Percentiles rank a stretch among this genome's conserved stretches.
Conservation (phyloP, 2,113 vertebrate species). For the Lonchura striata region DNA sequence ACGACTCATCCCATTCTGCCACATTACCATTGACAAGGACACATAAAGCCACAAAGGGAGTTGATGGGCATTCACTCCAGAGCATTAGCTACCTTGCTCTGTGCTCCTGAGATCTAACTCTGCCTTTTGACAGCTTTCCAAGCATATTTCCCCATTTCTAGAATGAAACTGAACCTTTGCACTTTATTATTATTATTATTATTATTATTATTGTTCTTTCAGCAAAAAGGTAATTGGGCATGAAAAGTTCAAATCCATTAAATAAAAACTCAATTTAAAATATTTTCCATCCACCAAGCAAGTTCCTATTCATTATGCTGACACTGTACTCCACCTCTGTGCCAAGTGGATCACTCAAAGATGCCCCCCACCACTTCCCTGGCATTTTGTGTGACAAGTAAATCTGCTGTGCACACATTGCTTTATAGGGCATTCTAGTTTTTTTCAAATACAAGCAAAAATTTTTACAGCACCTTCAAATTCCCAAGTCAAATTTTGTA, state of each 20-base stretch:
- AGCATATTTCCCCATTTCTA: conserved; percentile 51
- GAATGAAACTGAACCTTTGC: conserved; percentile 58
- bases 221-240: conserved; percentile 65
- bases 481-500: background rate
- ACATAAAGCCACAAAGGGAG: conserved; percentile 28
- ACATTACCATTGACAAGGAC: conserved; percentile 42
- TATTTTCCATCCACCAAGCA: conserved; percentile 57
- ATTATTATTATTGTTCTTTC: conserved; percentile 65
- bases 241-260: conserved; percentile 72
- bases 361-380: conserved; percentile 64
- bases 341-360: conserved; percentile 62
- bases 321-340: conserved; percentile 61
- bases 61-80: background rate
- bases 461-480: conserved; percentile 25
- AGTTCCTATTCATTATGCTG: conserved; percentile 63
- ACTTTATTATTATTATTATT: conserved; percentile 63
- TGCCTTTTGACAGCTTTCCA: conserved; percentile 56
- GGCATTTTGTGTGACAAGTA: conserved; percentile 59
- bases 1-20: background rate
- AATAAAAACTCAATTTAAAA: conserved; percentile 67
- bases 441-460: background rate
- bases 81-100: conserved; percentile 50
- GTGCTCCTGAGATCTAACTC: conserved; percentile 32
- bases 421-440: conserved; percentile 27
- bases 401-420: conserved; percentile 52